Percentiles rank a stretch among this genome's conserved stretches.
Evolutionary conservation across 2,888 invertebrate species (phyloP).

Genomic region (Bugula neritina): DNA sequence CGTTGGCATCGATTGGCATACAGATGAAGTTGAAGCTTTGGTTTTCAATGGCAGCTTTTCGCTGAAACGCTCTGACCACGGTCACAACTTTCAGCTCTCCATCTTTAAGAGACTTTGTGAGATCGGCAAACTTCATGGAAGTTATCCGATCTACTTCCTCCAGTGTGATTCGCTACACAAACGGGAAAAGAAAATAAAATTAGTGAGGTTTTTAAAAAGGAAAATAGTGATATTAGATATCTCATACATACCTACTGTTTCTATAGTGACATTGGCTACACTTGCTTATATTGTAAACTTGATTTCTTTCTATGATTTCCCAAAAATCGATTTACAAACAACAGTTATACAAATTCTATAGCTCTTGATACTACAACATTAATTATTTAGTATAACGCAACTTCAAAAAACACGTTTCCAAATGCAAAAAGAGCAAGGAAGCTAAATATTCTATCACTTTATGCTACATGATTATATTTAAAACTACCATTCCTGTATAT

Average conservation of each 20-base stretch:
- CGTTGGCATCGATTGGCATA: constrained; percentile 23
- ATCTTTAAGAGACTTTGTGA: neutral
- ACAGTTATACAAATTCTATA: neutral
- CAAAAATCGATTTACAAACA: neutral
- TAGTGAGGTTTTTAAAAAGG: too few species aligned
- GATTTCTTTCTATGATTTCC: neutral
- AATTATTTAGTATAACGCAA: neutral
- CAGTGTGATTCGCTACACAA: neutral
- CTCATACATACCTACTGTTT: too few species aligned
- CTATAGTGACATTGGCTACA: neutral
- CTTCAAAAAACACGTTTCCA: too few species aligned
- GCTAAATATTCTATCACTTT: too few species aligned
- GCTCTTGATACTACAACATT: neutral
- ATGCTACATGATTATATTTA: too few species aligned
- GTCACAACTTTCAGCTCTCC: constrained; percentile 24
- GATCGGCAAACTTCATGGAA: constrained; percentile 7
- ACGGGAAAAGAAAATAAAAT: too few species aligned
- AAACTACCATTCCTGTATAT: too few species aligned
- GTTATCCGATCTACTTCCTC: neutral
- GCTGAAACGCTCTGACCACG: constrained; percentile 28
- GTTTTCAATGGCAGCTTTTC: constrained; percentile 28
- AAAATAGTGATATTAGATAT: too few species aligned
- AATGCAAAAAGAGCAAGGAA: too few species aligned
- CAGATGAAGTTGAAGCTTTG: constrained; percentile 29
- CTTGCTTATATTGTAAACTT: neutral